These are phyloP conservation scores for Drosophila sp. DNA, from an alignment of 1,140 invertebrate genomes.

Conservation along the genomic window DNA sequence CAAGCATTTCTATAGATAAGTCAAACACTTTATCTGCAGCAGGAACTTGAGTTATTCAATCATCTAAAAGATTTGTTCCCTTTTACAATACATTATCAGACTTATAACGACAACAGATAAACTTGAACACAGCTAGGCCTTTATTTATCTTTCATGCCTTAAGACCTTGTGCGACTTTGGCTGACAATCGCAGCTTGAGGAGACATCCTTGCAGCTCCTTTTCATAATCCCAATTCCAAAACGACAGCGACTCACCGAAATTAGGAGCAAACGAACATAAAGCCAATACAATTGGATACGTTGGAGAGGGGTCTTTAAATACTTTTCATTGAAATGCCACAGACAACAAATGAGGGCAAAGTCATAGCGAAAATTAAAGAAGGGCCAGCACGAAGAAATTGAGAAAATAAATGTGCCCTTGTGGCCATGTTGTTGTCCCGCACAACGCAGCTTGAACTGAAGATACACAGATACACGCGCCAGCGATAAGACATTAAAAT, in stretches of 20 bases:
- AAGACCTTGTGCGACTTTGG: slow-evolving; percentile 19
- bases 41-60: neutral
- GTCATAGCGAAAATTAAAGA: slow-evolving; percentile 21
- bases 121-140: slow-evolving; percentile 19
- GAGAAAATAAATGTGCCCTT: slow-evolving; percentile 5
- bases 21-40: too few species aligned
- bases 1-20: too few species aligned
- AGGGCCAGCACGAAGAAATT: neutral
- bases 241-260: slow-evolving; percentile 14
- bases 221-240: neutral
- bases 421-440: slow-evolving; percentile 22
- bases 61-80: slow-evolving; percentile 1
- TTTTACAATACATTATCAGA: neutral
- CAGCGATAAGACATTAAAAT: slow-evolving; percentile 45
- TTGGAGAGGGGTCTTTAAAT: slow-evolving; percentile 45
- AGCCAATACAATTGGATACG: slow-evolving; percentile 34
- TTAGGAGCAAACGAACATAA: slow-evolving; percentile 32
- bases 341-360: slow-evolving; percentile 28
- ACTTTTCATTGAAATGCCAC: slow-evolving; percentile 47
- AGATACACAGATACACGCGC: slow-evolving; percentile 45
- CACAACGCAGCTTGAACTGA: slow-evolving; percentile 12
- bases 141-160: slow-evolving; percentile 29
- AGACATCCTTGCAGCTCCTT: neutral
- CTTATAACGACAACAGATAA: slow-evolving; percentile 22
- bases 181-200: slow-evolving; percentile 39